A percentile compares a stretch with the other conserved stretches of the same genome.
These are phyloP conservation scores for Elephas maximus DNA, from an alignment of 2,113 vertebrate genomes.

Conservation along the genomic window DNA sequence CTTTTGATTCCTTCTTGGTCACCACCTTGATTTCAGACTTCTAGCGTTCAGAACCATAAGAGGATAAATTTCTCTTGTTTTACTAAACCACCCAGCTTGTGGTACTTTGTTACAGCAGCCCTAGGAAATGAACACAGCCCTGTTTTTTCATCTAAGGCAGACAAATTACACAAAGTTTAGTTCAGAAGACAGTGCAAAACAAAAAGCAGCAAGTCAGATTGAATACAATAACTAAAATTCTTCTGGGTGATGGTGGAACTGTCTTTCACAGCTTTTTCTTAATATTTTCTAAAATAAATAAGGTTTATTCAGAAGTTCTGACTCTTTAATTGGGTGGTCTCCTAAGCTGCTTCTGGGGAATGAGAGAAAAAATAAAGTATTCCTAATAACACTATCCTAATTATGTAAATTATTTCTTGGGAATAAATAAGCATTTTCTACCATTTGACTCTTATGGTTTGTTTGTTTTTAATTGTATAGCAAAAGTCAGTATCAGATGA, in stretches of 20 bases:
- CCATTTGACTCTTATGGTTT: not conserved
- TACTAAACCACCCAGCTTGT: too few relatives aligned
- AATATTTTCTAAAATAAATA: conserved; percentile 55
- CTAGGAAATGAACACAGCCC: too few relatives aligned
- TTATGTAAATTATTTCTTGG: conserved; percentile 39
- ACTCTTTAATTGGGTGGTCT: not conserved
- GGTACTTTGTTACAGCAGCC: too few relatives aligned
- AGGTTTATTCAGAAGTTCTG: conserved; percentile 27
- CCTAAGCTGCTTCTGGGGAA: not conserved
- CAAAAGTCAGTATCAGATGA: conserved; percentile 39
- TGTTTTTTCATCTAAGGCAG: not conserved
- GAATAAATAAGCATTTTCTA: conserved; percentile 34
- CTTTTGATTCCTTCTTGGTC: too few relatives aligned
- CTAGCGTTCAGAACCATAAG: too few relatives aligned
- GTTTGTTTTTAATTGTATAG: conserved; percentile 31
- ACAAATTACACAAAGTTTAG: conserved; percentile 59
- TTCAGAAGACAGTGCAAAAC: conserved; percentile 49
- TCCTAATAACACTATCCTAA: not conserved
- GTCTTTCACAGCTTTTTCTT: conserved; percentile 34
- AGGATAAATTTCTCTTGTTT: too few relatives aligned
- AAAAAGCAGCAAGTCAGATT: not conserved
- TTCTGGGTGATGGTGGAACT: not conserved
- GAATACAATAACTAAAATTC: not conserved
- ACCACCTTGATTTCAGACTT: too few relatives aligned
- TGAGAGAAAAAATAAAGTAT: conserved; percentile 36